A percentile compares a stretch with the other conserved stretches of the same genome.
Conservation (phyloP, 2,888 invertebrate species). For the Diplazon laetatorius region DNA sequence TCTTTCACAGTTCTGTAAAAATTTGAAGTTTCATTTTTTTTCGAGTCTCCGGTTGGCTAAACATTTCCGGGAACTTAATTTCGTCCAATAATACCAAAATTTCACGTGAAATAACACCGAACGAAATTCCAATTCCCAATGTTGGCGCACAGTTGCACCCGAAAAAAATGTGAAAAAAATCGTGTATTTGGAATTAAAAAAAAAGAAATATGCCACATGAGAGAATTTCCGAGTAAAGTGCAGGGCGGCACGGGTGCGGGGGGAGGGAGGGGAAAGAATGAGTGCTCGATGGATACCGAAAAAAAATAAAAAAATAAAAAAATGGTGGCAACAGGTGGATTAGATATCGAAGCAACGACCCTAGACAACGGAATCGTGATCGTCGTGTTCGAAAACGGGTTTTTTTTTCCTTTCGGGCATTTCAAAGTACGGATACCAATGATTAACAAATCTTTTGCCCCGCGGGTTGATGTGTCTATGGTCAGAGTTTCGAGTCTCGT, state of each 20-base stretch:
- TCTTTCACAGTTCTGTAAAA: not conserved
- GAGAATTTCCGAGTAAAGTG: conserved; percentile 36
- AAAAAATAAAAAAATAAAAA: not conserved
- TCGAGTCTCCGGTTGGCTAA: not conserved
- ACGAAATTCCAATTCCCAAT: conserved; percentile 4
- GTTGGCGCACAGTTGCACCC: not conserved
- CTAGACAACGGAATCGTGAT: conserved; percentile 57
- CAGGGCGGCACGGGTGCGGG: conserved; percentile 1
- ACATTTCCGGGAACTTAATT: conserved; percentile 5
- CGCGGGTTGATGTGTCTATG: conserved; percentile 32
- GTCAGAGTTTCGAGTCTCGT: not conserved
- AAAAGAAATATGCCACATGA: not conserved
- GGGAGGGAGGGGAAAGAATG: not conserved
- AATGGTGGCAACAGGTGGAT: not conserved
- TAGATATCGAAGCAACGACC: conserved; percentile 49
- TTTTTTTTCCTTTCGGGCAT: too few species aligned
- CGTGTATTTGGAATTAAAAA: too few species aligned
- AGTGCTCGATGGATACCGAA: too few species aligned
- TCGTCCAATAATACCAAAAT: not conserved
- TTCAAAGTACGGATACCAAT: conserved; percentile 56
- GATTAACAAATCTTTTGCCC: conserved; percentile 56
- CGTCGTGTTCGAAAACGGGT: conserved; percentile 32
- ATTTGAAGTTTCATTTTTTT: not conserved
- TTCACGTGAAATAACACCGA: not conserved
- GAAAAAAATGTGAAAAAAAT: too few species aligned